A percentile compares a stretch with the other conserved stretches of the same genome.
Conservation (phyloP, 2,888 invertebrate species). For the Orthosia gracilis region DNA sequence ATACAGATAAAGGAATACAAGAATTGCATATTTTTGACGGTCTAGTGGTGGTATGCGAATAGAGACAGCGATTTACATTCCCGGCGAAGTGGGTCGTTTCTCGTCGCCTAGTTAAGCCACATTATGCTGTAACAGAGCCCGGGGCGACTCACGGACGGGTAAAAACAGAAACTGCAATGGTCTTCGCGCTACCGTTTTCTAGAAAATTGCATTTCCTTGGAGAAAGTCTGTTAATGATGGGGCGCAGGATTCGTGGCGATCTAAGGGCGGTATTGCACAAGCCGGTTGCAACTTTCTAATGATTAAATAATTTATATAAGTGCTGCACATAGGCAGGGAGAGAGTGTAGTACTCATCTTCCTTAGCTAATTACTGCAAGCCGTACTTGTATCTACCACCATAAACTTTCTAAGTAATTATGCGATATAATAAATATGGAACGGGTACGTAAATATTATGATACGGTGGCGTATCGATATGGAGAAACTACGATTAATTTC, state of each 20-base stretch:
- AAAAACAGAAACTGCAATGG: conserved; percentile 86
- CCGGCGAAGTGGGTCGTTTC: conserved; percentile 80
- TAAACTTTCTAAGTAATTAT: conserved; percentile 67
- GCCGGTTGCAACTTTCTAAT: conserved; percentile 76
- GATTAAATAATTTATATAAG: conserved; percentile 76
- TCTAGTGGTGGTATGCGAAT: conserved; percentile 71
- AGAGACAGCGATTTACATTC: conserved; percentile 72
- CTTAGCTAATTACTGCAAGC: conserved; percentile 71
- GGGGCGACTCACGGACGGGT: conserved; percentile 83
- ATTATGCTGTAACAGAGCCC: conserved; percentile 85
- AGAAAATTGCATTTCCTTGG: conserved; percentile 90
- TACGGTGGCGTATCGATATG: conserved; percentile 19
- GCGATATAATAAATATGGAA: conserved; percentile 58
- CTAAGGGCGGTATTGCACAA: conserved; percentile 85
- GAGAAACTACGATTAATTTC: conserved; percentile 51
- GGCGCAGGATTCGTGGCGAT: conserved; percentile 83
- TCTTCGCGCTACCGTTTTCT: conserved; percentile 90
- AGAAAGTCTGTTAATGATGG: conserved; percentile 88
- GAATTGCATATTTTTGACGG: conserved; percentile 62
- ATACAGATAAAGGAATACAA: conserved; percentile 58
- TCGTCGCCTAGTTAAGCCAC: conserved; percentile 79
- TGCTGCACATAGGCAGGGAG: conserved; percentile 65
- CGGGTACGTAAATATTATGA: conserved; percentile 30
- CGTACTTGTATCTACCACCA: conserved; percentile 61
- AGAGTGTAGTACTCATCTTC: conserved; percentile 74